A percentile compares a stretch with the other conserved stretches of the same genome.
Evolutionary conservation across 2,113 vertebrate species (phyloP).

Genomic region (Sminthopsis crassicaudata): DNA sequence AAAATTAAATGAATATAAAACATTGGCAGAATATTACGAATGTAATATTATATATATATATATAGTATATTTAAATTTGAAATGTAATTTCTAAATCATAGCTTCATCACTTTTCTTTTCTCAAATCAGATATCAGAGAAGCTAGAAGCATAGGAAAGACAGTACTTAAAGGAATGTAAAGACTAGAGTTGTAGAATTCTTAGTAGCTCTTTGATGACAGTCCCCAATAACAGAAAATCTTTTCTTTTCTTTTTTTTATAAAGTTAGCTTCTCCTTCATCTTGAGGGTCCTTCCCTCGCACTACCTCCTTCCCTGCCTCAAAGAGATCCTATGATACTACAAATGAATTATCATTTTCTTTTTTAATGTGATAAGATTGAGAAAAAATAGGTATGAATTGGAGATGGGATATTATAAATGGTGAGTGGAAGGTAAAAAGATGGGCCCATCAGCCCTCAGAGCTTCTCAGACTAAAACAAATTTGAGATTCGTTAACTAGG

Average conservation of each 20-base stretch:
- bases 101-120: neutral
- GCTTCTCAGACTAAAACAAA: neutral
- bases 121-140: neutral
- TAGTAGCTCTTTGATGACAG: neutral
- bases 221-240: neutral
- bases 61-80: neutral
- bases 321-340: neutral
- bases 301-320: neutral
- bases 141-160: neutral
- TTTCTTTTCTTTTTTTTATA: neutral
- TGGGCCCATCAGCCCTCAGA: neutral
- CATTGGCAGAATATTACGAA: neutral
- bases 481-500: neutral
- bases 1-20: neutral
- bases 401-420: neutral
- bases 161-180: neutral
- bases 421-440: neutral
- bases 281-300: neutral
- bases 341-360: neutral
- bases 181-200: neutral
- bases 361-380: neutral
- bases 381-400: neutral
- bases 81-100: neutral
- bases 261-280: neutral
- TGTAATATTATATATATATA: neutral